Percentiles rank a stretch among this genome's conserved stretches.
phyloP scores from a whole-genome alignment of 2,797 vertebrate genomes.

The Lerista edwardsae region DNA sequence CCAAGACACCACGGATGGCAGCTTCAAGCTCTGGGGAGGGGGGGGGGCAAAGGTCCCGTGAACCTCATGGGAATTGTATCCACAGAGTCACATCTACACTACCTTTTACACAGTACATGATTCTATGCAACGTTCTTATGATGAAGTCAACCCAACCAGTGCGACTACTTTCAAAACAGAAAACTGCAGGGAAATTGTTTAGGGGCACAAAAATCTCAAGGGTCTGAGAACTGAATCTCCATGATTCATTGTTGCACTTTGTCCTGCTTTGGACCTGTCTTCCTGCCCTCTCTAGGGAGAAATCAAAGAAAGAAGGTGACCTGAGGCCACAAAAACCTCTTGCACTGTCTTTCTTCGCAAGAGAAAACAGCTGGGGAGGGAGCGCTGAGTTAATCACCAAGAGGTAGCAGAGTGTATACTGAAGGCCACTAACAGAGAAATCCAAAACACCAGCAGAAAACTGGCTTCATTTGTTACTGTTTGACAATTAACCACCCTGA shows the following conservation, averaged over 20 bases:
- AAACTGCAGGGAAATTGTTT: neutral
- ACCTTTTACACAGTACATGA: slow-evolving; percentile 1
- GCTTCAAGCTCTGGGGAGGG: neutral
- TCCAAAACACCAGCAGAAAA: neutral
- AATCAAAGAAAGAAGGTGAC: neutral
- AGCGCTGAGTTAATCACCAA: neutral
- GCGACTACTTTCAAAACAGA: neutral
- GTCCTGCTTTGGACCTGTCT: neutral
- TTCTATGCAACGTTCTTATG: slow-evolving; percentile 18
- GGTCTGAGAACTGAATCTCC: neutral
- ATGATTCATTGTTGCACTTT: neutral
- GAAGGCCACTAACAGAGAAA: neutral
- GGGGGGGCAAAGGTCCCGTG: neutral
- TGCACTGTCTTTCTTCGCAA: neutral
- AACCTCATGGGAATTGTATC: neutral
- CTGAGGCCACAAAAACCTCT: slow-evolving; percentile 19
- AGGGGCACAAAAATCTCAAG: neutral
- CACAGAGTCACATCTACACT: neutral
- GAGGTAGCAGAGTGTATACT: neutral
- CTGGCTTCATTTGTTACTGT: fast-evolving
- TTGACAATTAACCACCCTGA: neutral
- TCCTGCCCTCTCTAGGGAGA: slow-evolving; percentile 28
- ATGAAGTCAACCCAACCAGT: slow-evolving; percentile 23
- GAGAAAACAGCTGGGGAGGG: neutral
- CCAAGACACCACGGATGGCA: neutral